Conservation (phyloP, 2,797 vertebrate species). For the Crocodylus rhombifer region DNA sequence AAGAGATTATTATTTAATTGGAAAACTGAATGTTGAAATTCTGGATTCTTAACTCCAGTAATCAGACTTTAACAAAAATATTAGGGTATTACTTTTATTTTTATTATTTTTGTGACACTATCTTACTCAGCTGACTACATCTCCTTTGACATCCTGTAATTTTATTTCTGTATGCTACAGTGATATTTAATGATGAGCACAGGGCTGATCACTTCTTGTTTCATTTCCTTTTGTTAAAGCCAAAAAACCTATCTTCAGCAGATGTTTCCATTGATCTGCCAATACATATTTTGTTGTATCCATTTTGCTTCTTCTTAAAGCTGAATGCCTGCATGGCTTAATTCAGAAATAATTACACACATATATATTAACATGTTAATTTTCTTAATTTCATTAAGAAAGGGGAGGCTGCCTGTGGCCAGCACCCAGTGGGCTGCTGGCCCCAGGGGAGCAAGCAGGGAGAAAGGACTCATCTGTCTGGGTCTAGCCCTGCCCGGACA, state of each 20-base stretch:
- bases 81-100: background rate
- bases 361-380: too few relatives aligned
- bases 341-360: slow-evolving; percentile 19
- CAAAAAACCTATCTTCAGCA: background rate
- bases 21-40: slow-evolving; percentile 4
- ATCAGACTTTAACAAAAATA: slow-evolving; percentile 26
- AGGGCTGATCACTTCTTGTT: background rate
- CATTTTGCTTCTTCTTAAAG: slow-evolving; percentile 5
- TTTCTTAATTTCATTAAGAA: too few relatives aligned
- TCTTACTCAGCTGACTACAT: background rate
- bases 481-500: too few relatives aligned
- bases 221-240: background rate
- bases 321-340: background rate
- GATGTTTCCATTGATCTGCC: slow-evolving; percentile 7
- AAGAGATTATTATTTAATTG: slow-evolving; percentile 38
- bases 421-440: too few relatives aligned
- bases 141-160: background rate
- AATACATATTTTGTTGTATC: slow-evolving; percentile 8
- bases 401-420: too few relatives aligned
- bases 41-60: background rate
- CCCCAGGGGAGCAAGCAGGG: too few relatives aligned
- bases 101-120: background rate
- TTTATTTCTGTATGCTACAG: background rate
- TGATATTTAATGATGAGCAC: slow-evolving; percentile 6
- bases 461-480: too few relatives aligned